phyloP scores from a whole-genome alignment of 2,797 vertebrate genomes.

The Mallotus villosus region DNA sequence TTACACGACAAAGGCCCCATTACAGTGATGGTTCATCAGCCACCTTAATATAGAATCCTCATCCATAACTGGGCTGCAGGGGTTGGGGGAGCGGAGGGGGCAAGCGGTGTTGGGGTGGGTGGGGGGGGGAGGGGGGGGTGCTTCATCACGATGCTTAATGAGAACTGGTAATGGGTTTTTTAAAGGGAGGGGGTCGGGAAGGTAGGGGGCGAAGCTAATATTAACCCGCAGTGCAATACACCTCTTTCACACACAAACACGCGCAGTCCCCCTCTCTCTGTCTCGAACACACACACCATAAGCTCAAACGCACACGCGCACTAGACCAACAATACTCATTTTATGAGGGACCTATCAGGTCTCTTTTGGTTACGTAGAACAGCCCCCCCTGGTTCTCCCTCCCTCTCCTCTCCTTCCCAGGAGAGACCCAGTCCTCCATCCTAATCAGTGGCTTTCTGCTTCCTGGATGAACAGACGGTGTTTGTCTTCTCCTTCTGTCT shows the following conservation, averaged over 20 bases:
- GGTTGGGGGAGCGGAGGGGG: constrained; percentile 30
- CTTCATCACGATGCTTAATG: constrained; percentile 65
- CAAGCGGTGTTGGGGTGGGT: no score
- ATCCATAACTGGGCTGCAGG: constrained; percentile 46
- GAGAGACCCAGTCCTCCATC: constrained; percentile 71
- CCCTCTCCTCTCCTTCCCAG: constrained; percentile 1
- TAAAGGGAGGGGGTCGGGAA: constrained; percentile 35
- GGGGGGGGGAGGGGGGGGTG: background rate
- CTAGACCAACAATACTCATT: background rate
- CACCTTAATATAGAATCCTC: constrained; percentile 58
- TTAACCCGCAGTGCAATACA: constrained; percentile 25
- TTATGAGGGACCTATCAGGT: constrained; percentile 15
- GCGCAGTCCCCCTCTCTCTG: constrained; percentile 8
- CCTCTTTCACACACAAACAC: background rate
- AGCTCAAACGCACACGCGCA: background rate
- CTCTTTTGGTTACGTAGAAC: constrained; percentile 23
- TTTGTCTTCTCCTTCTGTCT: constrained; percentile 51
- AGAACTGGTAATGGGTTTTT: constrained; percentile 66
- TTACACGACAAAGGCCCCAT: constrained; percentile 34
- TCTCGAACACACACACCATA: no score
- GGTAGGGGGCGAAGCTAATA: constrained; percentile 44
- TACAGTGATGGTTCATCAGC: constrained; percentile 31
- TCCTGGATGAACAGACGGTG: constrained; percentile 47
- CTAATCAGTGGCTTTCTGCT: constrained; percentile 71
- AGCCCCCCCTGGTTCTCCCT: background rate